Evolutionary conservation across 2,888 invertebrate species (phyloP).

Genomic region (Bedellia somnulentella): DNA sequence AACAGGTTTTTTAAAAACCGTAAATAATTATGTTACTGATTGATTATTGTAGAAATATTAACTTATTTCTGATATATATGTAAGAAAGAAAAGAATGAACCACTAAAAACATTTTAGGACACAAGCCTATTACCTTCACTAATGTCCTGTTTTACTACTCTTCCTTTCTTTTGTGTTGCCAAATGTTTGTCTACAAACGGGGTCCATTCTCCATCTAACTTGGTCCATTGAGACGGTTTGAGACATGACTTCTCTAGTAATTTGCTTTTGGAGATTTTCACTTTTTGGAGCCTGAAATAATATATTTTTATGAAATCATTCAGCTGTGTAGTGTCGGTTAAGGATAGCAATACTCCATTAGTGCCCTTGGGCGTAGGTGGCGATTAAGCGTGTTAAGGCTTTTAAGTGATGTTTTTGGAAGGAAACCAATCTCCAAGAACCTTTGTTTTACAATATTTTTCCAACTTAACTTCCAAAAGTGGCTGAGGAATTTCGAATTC

Average conservation of each 20-base stretch:
- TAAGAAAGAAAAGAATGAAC: too few relatives aligned
- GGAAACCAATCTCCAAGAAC: too few relatives aligned
- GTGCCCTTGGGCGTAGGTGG: not conserved
- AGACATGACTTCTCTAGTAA: slow-evolving; percentile 59
- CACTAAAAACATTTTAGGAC: not conserved
- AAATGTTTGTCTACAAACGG: slow-evolving; percentile 44
- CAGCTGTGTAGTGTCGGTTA: not conserved
- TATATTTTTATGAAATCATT: not conserved
- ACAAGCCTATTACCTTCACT: slow-evolving; percentile 16
- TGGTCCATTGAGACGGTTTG: slow-evolving; percentile 63
- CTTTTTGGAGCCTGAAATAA: slow-evolving; percentile 47
- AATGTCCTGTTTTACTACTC: slow-evolving; percentile 15
- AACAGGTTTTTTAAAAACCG: too few relatives aligned
- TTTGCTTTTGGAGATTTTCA: slow-evolving; percentile 60
- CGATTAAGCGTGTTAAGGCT: too few relatives aligned
- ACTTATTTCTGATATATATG: too few relatives aligned
- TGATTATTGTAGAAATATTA: too few relatives aligned
- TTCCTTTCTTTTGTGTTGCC: slow-evolving; percentile 20
- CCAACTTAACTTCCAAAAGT: too few relatives aligned
- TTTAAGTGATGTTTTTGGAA: too few relatives aligned
- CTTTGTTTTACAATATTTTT: too few relatives aligned
- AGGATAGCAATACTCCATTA: not conserved
- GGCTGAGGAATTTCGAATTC: too few relatives aligned
- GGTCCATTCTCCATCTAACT: slow-evolving; percentile 61
- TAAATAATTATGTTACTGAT: too few relatives aligned